Conservation (phyloP, 2,113 vertebrate species). For the Spea bombifrons region DNA sequence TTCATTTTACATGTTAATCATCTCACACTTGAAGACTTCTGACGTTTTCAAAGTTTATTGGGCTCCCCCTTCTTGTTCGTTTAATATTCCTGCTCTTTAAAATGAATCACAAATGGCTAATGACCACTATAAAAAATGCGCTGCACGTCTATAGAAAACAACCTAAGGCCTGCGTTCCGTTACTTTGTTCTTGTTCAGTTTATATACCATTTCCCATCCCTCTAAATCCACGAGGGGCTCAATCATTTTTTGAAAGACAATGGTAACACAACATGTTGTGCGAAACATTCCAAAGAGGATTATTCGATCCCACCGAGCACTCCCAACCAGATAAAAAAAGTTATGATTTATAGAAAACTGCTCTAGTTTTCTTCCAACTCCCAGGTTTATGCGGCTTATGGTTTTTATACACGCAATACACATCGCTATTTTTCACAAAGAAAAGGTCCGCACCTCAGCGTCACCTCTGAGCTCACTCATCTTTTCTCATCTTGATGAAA, state of each 20-base stretch:
- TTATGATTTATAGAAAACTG: not conserved
- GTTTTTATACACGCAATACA: not conserved
- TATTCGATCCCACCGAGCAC: not conserved
- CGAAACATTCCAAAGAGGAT: not conserved
- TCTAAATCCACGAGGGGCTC: not conserved
- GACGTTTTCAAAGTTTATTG: too few relatives aligned
- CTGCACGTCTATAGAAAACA: too few relatives aligned
- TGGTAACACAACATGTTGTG: not conserved
- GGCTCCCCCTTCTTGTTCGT: too few relatives aligned
- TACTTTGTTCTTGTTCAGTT: too few relatives aligned
- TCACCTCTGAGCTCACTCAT: not conserved
- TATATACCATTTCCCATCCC: not conserved
- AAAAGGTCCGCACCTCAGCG: not conserved
- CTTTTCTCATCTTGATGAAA: not conserved
- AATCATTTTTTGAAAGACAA: not conserved
- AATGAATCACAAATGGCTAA: too few relatives aligned
- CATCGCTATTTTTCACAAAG: not conserved
- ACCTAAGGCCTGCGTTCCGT: too few relatives aligned
- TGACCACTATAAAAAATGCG: too few relatives aligned
- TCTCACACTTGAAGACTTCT: too few relatives aligned
- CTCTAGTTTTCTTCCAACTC: not conserved
- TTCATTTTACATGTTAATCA: too few relatives aligned
- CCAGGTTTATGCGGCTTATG: not conserved
- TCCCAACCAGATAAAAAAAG: not conserved
- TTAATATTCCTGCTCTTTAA: too few relatives aligned